Conservation (phyloP, 2,797 vertebrate species). For the Strix occidentalis region DNA sequence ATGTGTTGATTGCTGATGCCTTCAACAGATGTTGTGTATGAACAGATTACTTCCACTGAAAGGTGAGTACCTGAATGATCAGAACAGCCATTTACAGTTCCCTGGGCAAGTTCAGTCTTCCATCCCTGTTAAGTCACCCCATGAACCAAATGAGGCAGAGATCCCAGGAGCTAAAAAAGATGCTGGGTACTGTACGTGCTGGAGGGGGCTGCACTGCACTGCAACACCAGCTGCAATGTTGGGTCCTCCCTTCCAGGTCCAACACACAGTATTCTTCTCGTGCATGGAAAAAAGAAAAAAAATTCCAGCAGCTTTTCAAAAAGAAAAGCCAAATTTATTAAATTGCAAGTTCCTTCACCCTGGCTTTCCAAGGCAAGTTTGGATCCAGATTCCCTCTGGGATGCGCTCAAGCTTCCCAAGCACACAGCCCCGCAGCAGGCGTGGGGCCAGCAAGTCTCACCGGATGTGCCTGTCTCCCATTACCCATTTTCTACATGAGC, state of each 20-base stretch:
- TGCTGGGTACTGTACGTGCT: rapidly evolving
- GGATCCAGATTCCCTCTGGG: rapidly evolving
- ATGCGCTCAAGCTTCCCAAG: neutral
- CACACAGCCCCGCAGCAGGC: neutral
- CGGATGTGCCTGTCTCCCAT: rapidly evolving
- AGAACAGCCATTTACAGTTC: neutral
- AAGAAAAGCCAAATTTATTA: neutral
- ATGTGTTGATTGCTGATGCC: neutral
- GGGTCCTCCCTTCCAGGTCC: neutral
- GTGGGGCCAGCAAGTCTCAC: rapidly evolving
- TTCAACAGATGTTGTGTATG: neutral
- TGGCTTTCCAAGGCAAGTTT: neutral
- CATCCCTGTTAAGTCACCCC: neutral
- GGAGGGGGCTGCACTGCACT: neutral
- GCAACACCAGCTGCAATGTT: neutral
- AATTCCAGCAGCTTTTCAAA: neutral
- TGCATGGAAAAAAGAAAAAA: too few relatives aligned
- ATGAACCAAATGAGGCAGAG: neutral
- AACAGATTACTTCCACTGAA: neutral
- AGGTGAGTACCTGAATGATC: neutral
- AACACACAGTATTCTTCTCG: neutral
- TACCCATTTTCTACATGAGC: neutral
- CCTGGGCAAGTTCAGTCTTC: neutral
- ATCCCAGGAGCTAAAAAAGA: neutral
- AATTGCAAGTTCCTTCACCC: neutral